phyloP scores from a whole-genome alignment of 2,113 vertebrate species.

The Beaufortia kweichowensis region DNA sequence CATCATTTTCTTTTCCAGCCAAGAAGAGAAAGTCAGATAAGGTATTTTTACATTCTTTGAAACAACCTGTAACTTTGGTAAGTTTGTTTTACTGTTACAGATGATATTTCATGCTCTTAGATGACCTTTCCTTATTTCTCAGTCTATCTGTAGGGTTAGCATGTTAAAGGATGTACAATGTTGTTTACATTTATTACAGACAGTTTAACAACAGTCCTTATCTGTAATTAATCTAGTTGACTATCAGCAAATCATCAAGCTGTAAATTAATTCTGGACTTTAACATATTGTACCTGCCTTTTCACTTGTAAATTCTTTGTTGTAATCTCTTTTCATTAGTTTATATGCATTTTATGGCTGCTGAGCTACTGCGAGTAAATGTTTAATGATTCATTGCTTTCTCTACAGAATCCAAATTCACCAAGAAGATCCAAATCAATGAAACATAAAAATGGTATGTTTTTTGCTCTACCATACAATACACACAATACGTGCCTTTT shows the following conservation, averaged over 20 bases:
- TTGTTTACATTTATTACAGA: background rate
- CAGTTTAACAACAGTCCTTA: too few relatives aligned
- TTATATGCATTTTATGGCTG: slow-evolving; percentile 4
- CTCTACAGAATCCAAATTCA: slow-evolving; percentile 91
- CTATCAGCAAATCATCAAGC: background rate
- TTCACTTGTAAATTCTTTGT: background rate
- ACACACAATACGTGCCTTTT: too few relatives aligned
- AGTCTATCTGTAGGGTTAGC: background rate
- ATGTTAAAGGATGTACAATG: background rate
- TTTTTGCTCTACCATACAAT: background rate
- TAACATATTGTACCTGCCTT: background rate
- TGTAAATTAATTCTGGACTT: background rate
- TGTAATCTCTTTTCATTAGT: background rate
- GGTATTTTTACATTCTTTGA: slow-evolving; percentile 72
- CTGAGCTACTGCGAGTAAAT: background rate
- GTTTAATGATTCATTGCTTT: slow-evolving; percentile 28
- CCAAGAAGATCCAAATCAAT: slow-evolving; percentile 96
- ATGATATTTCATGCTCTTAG: background rate
- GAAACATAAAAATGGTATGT: slow-evolving; percentile 96
- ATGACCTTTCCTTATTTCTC: background rate
- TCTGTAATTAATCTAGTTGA: background rate
- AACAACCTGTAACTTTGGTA: slow-evolving; percentile 48
- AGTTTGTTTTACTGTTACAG: slow-evolving; percentile 32
- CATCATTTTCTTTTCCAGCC: slow-evolving; percentile 68
- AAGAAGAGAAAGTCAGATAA: slow-evolving; percentile 99